These are phyloP conservation scores for Cromileptes altivelis DNA, from an alignment of 2,113 vertebrate species.

Conservation along the genomic window DNA sequence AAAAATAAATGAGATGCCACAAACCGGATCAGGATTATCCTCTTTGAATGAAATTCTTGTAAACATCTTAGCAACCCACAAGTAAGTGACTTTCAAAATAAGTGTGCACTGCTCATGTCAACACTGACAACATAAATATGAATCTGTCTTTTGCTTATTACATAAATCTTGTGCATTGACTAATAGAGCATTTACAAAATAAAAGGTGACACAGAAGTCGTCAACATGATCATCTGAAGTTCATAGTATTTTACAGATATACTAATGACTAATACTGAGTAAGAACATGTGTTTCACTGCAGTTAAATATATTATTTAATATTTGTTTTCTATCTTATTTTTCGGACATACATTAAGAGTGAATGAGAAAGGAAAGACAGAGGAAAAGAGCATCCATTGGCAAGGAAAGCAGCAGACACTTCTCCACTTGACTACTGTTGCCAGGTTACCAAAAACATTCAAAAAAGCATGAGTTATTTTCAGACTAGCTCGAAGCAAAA, in stretches of 20 bases:
- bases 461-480: slow-evolving; percentile 68
- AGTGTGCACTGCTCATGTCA: not conserved
- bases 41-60: not conserved
- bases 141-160: not conserved
- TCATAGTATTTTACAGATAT: not conserved
- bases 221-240: not conserved
- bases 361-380: slow-evolving; percentile 28
- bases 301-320: not conserved
- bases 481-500: slow-evolving; percentile 59
- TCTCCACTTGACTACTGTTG: slow-evolving; percentile 70
- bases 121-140: not conserved
- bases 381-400: slow-evolving; percentile 56
- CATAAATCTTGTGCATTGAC: not conserved
- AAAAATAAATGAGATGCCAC: slow-evolving; percentile 17
- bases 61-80: not conserved
- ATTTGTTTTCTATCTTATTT: not conserved
- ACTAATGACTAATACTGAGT: not conserved
- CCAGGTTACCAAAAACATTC: slow-evolving; percentile 72
- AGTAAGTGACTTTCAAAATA: slow-evolving; percentile 4
- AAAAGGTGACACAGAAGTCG: not conserved
- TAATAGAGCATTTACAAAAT: not conserved
- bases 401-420: slow-evolving; percentile 52
- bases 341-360: slow-evolving; percentile 21
- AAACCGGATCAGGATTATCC: not conserved
- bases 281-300: not conserved